These are phyloP conservation scores for Tetramorium alpestre DNA, from an alignment of 1,140 invertebrate species.

Conservation along the genomic window DNA sequence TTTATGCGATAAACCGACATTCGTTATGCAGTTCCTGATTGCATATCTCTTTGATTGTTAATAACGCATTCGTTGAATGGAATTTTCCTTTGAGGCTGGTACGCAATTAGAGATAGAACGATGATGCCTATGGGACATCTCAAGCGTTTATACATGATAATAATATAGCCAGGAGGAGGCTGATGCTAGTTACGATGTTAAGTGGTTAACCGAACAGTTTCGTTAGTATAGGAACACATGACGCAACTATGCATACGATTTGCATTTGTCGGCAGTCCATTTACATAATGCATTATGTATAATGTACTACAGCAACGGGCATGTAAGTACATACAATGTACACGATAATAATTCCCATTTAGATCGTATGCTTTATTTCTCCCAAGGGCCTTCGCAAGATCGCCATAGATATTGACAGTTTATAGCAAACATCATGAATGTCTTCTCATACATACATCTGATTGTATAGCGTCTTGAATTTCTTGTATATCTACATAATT, in stretches of 20 bases:
- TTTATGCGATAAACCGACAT: background rate
- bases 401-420: slow-evolving; percentile 6
- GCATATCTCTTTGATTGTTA: background rate
- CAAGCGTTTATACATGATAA: slow-evolving; percentile 26
- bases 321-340: slow-evolving; percentile 26
- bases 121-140: background rate
- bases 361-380: slow-evolving; percentile 30
- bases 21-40: background rate
- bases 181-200: slow-evolving; percentile 9
- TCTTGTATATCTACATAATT: background rate
- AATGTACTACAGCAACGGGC: slow-evolving; percentile 4
- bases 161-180: background rate
- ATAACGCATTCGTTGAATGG: background rate
- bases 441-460: too few species aligned
- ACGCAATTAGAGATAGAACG: background rate
- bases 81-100: background rate
- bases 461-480: background rate
- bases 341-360: slow-evolving; percentile 30
- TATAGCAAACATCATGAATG: background rate
- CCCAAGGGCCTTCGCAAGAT: background rate
- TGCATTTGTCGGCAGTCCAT: slow-evolving; percentile 48
- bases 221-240: slow-evolving; percentile 18
- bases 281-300: slow-evolving; percentile 67
- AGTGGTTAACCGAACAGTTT: slow-evolving; percentile 47
- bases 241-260: slow-evolving; percentile 50